Conservation (phyloP, 2,888 invertebrate species). For the Brachycybe producta region DNA sequence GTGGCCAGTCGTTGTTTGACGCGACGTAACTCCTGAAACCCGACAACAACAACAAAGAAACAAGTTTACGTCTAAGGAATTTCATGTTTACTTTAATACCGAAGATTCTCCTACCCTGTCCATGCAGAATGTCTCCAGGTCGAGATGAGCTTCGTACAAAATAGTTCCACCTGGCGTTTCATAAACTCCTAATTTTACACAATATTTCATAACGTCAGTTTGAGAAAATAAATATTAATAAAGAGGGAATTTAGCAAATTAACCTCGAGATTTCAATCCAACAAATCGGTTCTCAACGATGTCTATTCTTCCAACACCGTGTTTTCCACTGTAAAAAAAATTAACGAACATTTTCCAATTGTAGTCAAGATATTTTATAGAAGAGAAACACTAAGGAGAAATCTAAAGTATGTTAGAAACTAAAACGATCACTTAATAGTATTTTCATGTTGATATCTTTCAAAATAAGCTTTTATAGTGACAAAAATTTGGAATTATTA, state of each 20-base stretch:
- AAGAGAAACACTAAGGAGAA: no score
- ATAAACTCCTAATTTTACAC: constrained; percentile 42
- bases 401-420: no score
- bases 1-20: constrained; percentile 56
- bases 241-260: neutral
- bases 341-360: no score
- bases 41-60: neutral
- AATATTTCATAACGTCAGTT: constrained; percentile 5
- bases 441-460: no score
- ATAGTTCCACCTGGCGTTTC: constrained; percentile 71
- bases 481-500: no score
- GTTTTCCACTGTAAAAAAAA: constrained; percentile 39
- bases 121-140: constrained; percentile 60
- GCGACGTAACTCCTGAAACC: constrained; percentile 52
- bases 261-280: constrained; percentile 49
- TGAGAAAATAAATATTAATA: neutral
- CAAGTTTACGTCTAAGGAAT: neutral
- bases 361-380: neutral
- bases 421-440: no score
- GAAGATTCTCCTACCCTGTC: constrained; percentile 42
- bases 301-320: constrained; percentile 68
- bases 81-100: neutral
- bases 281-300: constrained; percentile 76
- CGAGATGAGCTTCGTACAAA: constrained; percentile 57
- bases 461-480: no score